Conservation (phyloP, 2,797 vertebrate genomes). For the Tarsius wallacei region DNA sequence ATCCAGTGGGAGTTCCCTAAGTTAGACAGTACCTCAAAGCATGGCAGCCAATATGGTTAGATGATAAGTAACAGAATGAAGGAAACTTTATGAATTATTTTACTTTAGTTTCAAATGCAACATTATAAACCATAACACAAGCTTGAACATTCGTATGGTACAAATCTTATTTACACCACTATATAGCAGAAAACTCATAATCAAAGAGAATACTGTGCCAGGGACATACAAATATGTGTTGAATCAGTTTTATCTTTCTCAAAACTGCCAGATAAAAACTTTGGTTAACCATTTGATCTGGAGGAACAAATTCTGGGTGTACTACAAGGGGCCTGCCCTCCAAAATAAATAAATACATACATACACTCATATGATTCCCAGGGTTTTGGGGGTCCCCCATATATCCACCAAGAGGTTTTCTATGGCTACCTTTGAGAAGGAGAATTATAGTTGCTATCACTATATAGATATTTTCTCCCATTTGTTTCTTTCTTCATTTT, state of each 20-base stretch:
- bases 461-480: background rate
- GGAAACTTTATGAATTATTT: slow-evolving; percentile 35
- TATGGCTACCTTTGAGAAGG: background rate
- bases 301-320: no score
- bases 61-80: slow-evolving; percentile 29
- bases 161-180: background rate
- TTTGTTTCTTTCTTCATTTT: background rate
- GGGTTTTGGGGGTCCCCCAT: no score
- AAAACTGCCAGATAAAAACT: no score
- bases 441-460: background rate
- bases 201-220: background rate
- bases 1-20: slow-evolving; percentile 40
- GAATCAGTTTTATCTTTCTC: background rate
- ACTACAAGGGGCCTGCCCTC: no score
- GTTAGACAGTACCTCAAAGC: slow-evolving; percentile 32
- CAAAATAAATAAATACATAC: no score
- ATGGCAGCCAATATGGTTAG: background rate
- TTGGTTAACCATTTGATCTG: no score
- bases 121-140: background rate
- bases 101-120: slow-evolving; percentile 37
- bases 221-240: slow-evolving; percentile 44
- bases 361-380: no score
- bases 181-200: background rate
- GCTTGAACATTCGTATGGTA: background rate
- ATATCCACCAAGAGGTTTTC: background rate